These are phyloP conservation scores for Hypanus sabinus DNA, from an alignment of 2,113 vertebrate species.

Conservation along the genomic window DNA sequence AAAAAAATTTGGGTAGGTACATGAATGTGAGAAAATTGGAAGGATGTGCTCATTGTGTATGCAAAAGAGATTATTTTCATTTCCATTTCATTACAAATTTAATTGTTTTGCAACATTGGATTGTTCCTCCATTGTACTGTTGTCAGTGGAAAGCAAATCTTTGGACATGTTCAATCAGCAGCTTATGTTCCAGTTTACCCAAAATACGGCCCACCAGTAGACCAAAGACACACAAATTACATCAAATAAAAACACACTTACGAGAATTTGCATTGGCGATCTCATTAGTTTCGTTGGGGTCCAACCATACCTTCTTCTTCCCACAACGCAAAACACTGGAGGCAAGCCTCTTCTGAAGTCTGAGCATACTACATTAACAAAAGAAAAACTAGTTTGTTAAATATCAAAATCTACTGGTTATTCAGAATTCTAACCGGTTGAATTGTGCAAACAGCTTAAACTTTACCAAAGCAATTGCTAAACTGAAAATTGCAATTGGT, in stretches of 20 bases:
- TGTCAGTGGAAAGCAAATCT: too few species aligned
- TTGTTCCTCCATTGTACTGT: too few species aligned
- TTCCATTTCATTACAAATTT: too few species aligned
- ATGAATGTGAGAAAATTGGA: too few species aligned
- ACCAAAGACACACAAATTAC: not conserved
- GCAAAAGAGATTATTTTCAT: too few species aligned
- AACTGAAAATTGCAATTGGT: too few species aligned
- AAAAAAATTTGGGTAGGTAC: too few species aligned
- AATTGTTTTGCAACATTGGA: too few species aligned
- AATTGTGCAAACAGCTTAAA: not conserved
- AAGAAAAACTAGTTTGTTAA: not conserved
- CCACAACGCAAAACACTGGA: constrained; percentile 93
- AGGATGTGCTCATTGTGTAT: too few species aligned
- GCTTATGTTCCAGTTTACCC: too few species aligned
- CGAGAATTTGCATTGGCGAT: constrained; percentile 95
- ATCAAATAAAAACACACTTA: constrained; percentile 47
- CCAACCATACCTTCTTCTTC: constrained; percentile 96
- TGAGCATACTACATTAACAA: constrained; percentile 71
- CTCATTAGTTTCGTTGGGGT: constrained; percentile 95
- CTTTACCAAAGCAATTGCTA: not conserved
- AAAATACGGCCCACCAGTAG: not conserved
- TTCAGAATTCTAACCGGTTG: too few species aligned
- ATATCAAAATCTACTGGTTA: not conserved
- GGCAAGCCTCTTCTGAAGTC: constrained; percentile 94
- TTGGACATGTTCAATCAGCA: too few species aligned